phyloP scores from a whole-genome alignment of 2,888 invertebrate genomes.

The Cyclophora albipunctata region DNA sequence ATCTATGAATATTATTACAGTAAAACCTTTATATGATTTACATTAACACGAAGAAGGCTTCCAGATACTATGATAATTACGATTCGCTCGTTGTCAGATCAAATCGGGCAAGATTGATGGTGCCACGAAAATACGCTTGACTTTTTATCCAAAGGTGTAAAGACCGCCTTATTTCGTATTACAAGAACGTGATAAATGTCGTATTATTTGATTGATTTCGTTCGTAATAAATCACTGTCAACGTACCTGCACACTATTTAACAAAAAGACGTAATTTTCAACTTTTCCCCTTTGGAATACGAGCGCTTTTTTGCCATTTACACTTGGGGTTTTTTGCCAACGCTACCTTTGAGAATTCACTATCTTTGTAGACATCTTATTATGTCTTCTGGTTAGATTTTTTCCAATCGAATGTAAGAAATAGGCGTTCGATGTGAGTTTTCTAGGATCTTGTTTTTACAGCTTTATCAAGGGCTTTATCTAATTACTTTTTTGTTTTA shows the following conservation, averaged over 20 bases:
- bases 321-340: background rate
- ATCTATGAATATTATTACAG: too few relatives aligned
- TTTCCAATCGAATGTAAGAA: background rate
- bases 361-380: slow-evolving; percentile 9
- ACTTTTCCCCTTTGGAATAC: slow-evolving; percentile 8
- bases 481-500: too few relatives aligned
- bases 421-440: too few relatives aligned
- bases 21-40: too few relatives aligned
- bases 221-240: slow-evolving; percentile 20
- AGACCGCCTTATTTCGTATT: slow-evolving; percentile 8
- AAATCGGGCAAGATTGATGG: slow-evolving; percentile 15
- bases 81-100: slow-evolving; percentile 1
- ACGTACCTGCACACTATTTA: background rate
- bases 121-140: slow-evolving; percentile 5
- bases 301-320: background rate
- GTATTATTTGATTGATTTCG: slow-evolving; percentile 22
- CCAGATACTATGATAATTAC: too few relatives aligned
- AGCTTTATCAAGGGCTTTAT: too few relatives aligned
- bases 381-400: slow-evolving; percentile 7
- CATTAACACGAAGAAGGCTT: too few relatives aligned
- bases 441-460: too few relatives aligned
- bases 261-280: background rate
- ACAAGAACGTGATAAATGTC: slow-evolving; percentile 15
- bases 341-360: background rate
- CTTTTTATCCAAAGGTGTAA: slow-evolving; percentile 11